Percentiles rank a stretch among this genome's conserved stretches.
These are phyloP conservation scores for Capricornis sumatraensis DNA, from an alignment of 2,113 vertebrate species.

Conservation along the genomic window DNA sequence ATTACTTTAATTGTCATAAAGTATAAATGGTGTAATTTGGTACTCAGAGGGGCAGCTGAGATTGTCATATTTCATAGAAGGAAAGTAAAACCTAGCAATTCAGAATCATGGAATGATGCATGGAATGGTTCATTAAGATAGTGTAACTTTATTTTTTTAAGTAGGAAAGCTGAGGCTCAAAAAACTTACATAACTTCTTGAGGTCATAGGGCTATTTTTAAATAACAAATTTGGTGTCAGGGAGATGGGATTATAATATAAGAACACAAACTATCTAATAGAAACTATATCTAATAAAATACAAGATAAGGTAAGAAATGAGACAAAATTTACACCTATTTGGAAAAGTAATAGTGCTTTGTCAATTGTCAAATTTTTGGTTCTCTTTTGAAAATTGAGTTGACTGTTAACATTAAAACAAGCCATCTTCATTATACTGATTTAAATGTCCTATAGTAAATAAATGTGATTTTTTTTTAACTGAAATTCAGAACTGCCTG, in stretches of 20 bases:
- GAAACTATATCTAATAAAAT: background rate
- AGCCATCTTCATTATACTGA: background rate
- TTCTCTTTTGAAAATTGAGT: background rate
- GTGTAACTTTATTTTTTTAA: background rate
- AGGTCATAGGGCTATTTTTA: background rate
- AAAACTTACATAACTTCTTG: background rate
- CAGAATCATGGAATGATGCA: background rate
- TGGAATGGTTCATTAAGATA: background rate
- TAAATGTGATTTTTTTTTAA: background rate
- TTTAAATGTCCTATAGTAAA: background rate
- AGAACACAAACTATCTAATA: background rate
- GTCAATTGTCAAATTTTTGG: background rate
- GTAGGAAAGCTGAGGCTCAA: background rate
- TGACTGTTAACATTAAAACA: background rate
- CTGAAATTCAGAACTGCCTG: background rate
- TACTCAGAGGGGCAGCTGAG: background rate
- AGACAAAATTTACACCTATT: background rate
- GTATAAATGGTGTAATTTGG: background rate
- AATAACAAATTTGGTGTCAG: background rate
- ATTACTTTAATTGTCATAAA: slow-evolving; percentile 38
- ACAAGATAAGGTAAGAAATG: background rate
- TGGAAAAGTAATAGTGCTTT: background rate
- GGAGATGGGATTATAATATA: background rate
- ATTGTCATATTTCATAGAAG: background rate
- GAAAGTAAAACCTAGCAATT: background rate